Percentiles rank a stretch among this genome's conserved stretches.
Conservation (phyloP, 2,888 invertebrate genomes). For the Diadegma fenestrale region DNA sequence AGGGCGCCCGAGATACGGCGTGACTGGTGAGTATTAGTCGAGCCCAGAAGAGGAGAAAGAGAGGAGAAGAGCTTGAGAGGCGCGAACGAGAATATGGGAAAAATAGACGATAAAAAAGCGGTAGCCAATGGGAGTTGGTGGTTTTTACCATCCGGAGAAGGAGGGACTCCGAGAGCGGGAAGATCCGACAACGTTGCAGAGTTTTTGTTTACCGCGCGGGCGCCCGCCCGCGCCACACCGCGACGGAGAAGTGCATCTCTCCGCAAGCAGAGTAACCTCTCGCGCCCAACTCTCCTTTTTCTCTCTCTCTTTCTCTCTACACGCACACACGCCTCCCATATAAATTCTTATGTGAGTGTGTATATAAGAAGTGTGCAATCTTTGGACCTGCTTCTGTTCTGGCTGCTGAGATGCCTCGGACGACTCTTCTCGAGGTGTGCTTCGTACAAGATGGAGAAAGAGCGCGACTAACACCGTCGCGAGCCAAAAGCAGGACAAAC, state of each 20-base stretch:
- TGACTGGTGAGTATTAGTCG: slow-evolving; percentile 48
- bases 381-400: slow-evolving; percentile 54
- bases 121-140: slow-evolving; percentile 77
- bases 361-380: slow-evolving; percentile 23
- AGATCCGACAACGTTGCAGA: slow-evolving; percentile 84
- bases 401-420: slow-evolving; percentile 36
- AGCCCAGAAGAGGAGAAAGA: slow-evolving; percentile 62
- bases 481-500: slow-evolving; percentile 36
- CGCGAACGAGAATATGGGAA: slow-evolving; percentile 60
- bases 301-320: not conserved
- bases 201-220: slow-evolving; percentile 83
- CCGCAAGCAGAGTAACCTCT: slow-evolving; percentile 59
- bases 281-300: not conserved
- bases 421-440: slow-evolving; percentile 14
- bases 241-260: slow-evolving; percentile 73
- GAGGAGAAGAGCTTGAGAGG: slow-evolving; percentile 41
- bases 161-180: slow-evolving; percentile 76
- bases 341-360: not conserved
- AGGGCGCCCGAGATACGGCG: slow-evolving; percentile 61
- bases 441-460: slow-evolving; percentile 11
- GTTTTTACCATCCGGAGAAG: slow-evolving; percentile 66
- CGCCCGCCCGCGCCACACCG: slow-evolving; percentile 65
- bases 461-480: not conserved
- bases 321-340: not conserved
- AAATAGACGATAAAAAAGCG: slow-evolving; percentile 79